Evolutionary conservation across 2,113 vertebrate species (phyloP), one percentile per base, ranked within the genome.

Genomic region (Micromys minutus): DNA sequence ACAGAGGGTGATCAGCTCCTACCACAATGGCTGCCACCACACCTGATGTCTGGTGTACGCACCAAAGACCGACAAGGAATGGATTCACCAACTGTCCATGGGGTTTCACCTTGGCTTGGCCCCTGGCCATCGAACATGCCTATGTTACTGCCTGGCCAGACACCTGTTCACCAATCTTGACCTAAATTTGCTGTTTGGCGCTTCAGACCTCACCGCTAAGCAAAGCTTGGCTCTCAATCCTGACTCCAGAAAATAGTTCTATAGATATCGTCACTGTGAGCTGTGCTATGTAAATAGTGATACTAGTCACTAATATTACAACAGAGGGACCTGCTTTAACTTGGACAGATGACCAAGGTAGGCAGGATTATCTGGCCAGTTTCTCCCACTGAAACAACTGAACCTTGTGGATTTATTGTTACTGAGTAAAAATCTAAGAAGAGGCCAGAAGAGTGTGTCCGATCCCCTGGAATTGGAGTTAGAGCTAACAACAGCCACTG

Each of bases 61-160:
- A 26, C 22, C 55, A 39, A 24, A 24, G 36, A 39, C n/a, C 22
- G 16, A 17, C 55, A 61, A 83, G 55, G 36, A 42, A n/a, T 42
- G 13, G n/a, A 31, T 22, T 83, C 80, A 7, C 19, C 77, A 80
- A 4, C 4, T 10, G 19, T 55, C 77, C 77, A 52, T 36, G 47
- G 50, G 8, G 17, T 52, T 57, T 55, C 52, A 12, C 22, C 57
- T 16, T 29, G 24, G 24, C 3, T 61, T 7, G 0, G 24, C 42
- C n/a, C n/a, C 6, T 57, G 3, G 7, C 36, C 9, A 6, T 39
- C 29, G 34, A 59, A 7, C 0, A 1, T 7, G 21, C n/a, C 57
- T 61, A 5, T 61, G 15, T 42, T 29, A 42, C 24, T 31, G 55
- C 6, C 80, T 17, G 13, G 57, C n/a, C 6, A 26, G 3, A 1